These are phyloP conservation scores for Diplazon laetatorius DNA, from an alignment of 2,888 invertebrate species.

Conservation along the genomic window DNA sequence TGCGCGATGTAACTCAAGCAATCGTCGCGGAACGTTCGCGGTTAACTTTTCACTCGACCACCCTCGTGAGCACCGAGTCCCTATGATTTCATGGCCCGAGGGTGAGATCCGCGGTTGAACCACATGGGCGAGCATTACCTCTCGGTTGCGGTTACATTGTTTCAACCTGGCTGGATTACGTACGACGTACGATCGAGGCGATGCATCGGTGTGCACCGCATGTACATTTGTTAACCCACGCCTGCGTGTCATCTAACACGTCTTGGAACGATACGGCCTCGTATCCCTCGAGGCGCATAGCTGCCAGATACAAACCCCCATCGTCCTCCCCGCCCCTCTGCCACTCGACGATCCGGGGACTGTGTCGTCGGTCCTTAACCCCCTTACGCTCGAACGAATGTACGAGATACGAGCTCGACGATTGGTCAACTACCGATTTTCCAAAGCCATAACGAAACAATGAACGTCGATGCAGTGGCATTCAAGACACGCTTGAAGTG, in stretches of 20 bases:
- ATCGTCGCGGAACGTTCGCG: too few species aligned
- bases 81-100: neutral
- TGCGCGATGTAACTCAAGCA: too few species aligned
- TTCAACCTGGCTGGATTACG: neutral
- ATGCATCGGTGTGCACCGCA: neutral
- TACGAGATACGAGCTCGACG: constrained; percentile 42
- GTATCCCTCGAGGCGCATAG: constrained; percentile 22
- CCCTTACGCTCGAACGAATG: constrained; percentile 46
- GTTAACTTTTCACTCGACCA: neutral
- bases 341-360: constrained; percentile 4
- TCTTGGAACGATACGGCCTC: constrained; percentile 42
- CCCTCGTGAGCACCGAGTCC: neutral
- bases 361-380: constrained; percentile 51
- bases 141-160: constrained; percentile 28
- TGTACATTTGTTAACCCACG: constrained; percentile 3
- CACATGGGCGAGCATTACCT: neutral
- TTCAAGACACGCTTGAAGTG: constrained; percentile 12
- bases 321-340: neutral
- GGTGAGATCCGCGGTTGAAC: constrained; percentile 3
- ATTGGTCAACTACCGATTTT: constrained; percentile 56
- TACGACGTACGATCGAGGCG: neutral
- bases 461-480: constrained; percentile 43
- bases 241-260: constrained; percentile 38
- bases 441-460: constrained; percentile 17
- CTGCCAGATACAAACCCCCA: constrained; percentile 25